Evolutionary conservation across 2,888 invertebrate genomes (phyloP).

Genomic region (Nomada ferruginata): DNA sequence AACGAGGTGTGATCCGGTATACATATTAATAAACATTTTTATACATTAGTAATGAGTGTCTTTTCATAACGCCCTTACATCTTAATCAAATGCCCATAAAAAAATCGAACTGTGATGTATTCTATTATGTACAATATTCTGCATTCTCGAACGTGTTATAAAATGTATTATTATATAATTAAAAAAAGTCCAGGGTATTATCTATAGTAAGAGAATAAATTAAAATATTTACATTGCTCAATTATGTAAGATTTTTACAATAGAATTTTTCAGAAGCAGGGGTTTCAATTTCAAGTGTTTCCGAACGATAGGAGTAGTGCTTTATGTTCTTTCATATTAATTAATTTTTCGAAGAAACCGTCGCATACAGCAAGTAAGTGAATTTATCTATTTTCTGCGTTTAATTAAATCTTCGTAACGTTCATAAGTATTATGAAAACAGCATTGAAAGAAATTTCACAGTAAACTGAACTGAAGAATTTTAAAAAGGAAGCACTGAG

Average conservation of each 20-base stretch:
- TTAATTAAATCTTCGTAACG: conserved; percentile 35
- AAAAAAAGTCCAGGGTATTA: conserved; percentile 20
- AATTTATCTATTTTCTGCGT: conserved; percentile 11
- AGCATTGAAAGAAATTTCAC: neutral
- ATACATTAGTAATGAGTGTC: no score
- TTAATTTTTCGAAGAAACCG: conserved; percentile 1
- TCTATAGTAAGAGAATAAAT: conserved; percentile 49
- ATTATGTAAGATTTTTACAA: conserved; percentile 25
- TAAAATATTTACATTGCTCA: conserved; percentile 49
- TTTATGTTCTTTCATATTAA: conserved; percentile 2
- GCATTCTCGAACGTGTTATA: conserved; percentile 31
- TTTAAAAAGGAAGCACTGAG: neutral
- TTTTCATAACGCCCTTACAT: neutral
- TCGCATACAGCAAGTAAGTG: conserved; percentile 1
- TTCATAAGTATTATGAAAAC: neutral
- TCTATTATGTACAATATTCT: conserved; percentile 35
- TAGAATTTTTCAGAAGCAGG: conserved; percentile 50
- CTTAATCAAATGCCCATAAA: conserved; percentile 50
- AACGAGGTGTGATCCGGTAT: no score
- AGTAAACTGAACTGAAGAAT: conserved; percentile 13
- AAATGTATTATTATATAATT: conserved; percentile 36
- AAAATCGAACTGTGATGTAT: conserved; percentile 57
- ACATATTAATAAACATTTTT: no score
- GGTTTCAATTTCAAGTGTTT: conserved; percentile 58
- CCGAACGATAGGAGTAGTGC: conserved; percentile 20